phyloP scores from a whole-genome alignment of 2,113 vertebrate species.

The Centropus unirufus region DNA sequence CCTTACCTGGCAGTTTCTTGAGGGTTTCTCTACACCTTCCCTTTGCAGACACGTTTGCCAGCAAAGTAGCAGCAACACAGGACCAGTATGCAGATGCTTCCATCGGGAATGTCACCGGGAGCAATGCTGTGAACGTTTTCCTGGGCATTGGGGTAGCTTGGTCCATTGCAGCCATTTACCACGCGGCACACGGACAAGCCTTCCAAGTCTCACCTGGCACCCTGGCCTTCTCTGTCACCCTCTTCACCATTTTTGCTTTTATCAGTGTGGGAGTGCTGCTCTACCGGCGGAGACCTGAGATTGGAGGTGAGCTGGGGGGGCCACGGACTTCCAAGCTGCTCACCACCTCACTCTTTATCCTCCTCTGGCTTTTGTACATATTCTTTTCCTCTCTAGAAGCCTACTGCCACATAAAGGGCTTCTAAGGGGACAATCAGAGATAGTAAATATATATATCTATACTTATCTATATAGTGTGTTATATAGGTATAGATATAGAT shows the following conservation, averaged over 20 bases:
- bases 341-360: slow-evolving; percentile 89
- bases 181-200: slow-evolving; percentile 78
- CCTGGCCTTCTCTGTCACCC: slow-evolving; percentile 95
- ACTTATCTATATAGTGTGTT: slow-evolving; percentile 76
- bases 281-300: slow-evolving; percentile 91
- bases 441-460: slow-evolving; percentile 77
- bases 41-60: slow-evolving; percentile 92
- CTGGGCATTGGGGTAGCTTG: slow-evolving; percentile 96
- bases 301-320: slow-evolving; percentile 96
- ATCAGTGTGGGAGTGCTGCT: slow-evolving; percentile 93
- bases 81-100: slow-evolving; percentile 97
- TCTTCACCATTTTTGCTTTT: slow-evolving; percentile 98
- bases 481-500: slow-evolving; percentile 71
- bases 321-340: slow-evolving; percentile 90
- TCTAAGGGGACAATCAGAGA: slow-evolving; percentile 83
- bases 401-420: slow-evolving; percentile 95
- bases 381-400: slow-evolving; percentile 96
- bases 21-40: not conserved
- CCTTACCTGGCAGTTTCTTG: not conserved
- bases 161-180: slow-evolving; percentile 96
- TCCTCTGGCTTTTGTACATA: slow-evolving; percentile 97
- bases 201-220: slow-evolving; percentile 92
- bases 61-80: slow-evolving; percentile 94
- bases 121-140: slow-evolving; percentile 97
- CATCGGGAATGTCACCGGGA: slow-evolving; percentile 96